phyloP scores from a whole-genome alignment of 2,888 invertebrate species.

The Falcaria lacertinaria region DNA sequence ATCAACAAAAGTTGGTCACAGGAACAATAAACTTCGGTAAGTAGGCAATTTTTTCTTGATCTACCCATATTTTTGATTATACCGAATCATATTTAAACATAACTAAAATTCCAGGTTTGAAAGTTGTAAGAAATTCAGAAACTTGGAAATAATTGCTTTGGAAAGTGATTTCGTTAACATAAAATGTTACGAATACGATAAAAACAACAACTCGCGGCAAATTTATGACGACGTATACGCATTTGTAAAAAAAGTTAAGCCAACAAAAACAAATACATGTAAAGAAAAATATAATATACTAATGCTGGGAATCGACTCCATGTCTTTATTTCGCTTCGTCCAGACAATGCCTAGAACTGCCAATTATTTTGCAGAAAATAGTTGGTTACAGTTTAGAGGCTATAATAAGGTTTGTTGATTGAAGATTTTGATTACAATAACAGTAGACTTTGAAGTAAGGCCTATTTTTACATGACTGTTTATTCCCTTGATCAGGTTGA shows the following conservation, averaged over 20 bases:
- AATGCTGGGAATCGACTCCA: conserved; percentile 91
- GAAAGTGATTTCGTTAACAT: conserved; percentile 57
- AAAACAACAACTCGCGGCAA: conserved; percentile 32
- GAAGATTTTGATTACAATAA: background rate
- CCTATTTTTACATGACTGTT: background rate
- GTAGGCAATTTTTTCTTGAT: no score
- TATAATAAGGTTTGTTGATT: conserved; percentile 82
- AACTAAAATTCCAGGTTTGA: conserved; percentile 40
- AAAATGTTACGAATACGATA: conserved; percentile 46
- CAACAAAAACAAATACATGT: conserved; percentile 19
- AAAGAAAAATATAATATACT: conserved; percentile 78
- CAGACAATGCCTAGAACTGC: conserved; percentile 87
- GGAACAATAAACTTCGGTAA: background rate
- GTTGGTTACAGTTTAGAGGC: conserved; percentile 86
- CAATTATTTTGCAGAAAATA: conserved; percentile 82
- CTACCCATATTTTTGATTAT: no score
- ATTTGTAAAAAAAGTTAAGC: conserved; percentile 60
- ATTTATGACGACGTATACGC: conserved; percentile 66
- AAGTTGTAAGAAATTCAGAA: conserved; percentile 40
- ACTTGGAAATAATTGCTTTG: conserved; percentile 37
- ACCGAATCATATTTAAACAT: background rate
- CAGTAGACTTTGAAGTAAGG: no score
- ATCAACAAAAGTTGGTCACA: conserved; percentile 14
- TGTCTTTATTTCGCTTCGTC: conserved; percentile 88
- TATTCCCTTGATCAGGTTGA: conserved; percentile 78